A percentile compares a stretch with the other conserved stretches of the same genome.
phyloP scores from a whole-genome alignment of 1,140 invertebrate species.

The Magallana angulata region DNA sequence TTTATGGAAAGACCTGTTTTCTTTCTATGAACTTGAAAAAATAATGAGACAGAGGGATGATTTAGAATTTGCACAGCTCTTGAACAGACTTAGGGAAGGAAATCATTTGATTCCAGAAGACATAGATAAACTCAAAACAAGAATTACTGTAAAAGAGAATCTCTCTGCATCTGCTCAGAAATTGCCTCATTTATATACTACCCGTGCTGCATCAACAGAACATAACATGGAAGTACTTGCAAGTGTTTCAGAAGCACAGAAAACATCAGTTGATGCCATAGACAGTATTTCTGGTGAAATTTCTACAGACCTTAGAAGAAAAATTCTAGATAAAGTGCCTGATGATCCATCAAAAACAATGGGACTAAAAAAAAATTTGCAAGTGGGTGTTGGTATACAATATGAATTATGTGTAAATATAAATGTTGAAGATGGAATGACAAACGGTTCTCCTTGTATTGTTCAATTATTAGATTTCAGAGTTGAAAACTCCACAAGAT shows the following conservation, averaged over 20 bases:
- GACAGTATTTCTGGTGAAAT: constrained; percentile 36
- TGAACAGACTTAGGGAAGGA: constrained; percentile 53
- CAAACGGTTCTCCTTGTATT: constrained; percentile 38
- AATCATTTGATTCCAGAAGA: constrained; percentile 45
- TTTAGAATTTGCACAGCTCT: not conserved
- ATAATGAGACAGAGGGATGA: too few relatives aligned
- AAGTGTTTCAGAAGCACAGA: not conserved
- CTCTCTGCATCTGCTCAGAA: constrained; percentile 14
- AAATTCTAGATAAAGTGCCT: constrained; percentile 9
- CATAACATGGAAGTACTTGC: not conserved
- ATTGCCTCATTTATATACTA: constrained; percentile 38
- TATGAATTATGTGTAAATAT: constrained; percentile 39
- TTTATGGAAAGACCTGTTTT: too few relatives aligned
- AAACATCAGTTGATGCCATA: not conserved
- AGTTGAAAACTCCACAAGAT: constrained; percentile 23
- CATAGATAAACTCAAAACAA: not conserved
- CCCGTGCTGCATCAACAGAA: not conserved
- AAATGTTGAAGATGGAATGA: constrained; percentile 44
- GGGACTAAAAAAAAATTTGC: not conserved
- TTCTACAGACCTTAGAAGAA: not conserved
- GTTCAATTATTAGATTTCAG: constrained; percentile 34
- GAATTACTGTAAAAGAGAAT: constrained; percentile 24
- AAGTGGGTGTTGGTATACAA: not conserved
- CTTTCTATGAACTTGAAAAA: too few relatives aligned
- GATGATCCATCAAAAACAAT: constrained; percentile 45